Conservation (phyloP, 1,140 invertebrate genomes). For the Drosophila sulfurigaster region DNA sequence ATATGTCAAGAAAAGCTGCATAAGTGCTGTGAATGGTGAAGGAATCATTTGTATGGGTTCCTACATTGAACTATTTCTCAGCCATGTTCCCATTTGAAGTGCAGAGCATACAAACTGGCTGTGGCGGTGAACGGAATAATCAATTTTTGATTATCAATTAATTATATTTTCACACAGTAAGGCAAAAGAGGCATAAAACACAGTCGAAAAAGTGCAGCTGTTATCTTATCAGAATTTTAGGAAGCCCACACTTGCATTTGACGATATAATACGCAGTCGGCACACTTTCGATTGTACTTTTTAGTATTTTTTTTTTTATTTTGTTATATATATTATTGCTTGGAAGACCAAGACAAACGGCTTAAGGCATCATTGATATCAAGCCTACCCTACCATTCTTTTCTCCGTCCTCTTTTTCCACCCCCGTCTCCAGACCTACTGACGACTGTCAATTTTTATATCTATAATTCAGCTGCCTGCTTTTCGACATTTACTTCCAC, state of each 20-base stretch:
- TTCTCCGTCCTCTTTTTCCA: background rate
- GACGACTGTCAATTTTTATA: constrained; percentile 63
- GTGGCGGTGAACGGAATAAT: constrained; percentile 41
- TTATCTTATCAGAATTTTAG: constrained; percentile 53
- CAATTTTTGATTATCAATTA: constrained; percentile 77
- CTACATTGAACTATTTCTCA: background rate
- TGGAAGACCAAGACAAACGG: constrained; percentile 8
- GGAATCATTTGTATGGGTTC: constrained; percentile 55
- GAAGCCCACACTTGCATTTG: constrained; percentile 36
- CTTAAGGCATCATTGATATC: constrained; percentile 43
- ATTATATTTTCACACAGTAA: constrained; percentile 61
- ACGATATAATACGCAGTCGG: constrained; percentile 65
- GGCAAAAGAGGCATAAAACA: background rate
- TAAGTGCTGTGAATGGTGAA: constrained; percentile 41
- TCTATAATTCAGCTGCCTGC: constrained; percentile 56
- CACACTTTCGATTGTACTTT: constrained; percentile 51
- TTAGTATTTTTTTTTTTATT: background rate
- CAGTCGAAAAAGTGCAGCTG: constrained; percentile 4
- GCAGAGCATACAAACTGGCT: background rate
- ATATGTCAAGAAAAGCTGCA: constrained; percentile 45
- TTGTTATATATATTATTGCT: too few species aligned
- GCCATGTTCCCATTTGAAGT: background rate
- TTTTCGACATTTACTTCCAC: constrained; percentile 64
- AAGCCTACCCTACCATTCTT: background rate
- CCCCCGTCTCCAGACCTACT: background rate